Conservation (phyloP, 2,113 vertebrate species). For the Callorhinus ursinus region DNA sequence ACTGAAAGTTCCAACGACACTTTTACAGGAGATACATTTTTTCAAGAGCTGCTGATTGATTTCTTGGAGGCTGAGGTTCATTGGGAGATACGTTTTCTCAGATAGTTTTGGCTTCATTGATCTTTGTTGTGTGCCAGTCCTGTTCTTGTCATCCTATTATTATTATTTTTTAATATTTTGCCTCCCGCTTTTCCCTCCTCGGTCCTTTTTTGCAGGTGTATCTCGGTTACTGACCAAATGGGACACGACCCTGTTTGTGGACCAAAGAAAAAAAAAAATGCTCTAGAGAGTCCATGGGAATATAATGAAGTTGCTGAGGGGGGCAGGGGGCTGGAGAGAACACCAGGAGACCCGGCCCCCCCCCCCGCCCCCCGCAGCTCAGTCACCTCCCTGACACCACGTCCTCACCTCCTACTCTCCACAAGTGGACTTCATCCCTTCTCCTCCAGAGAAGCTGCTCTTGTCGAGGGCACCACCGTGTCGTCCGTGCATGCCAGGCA, state of each 20-base stretch:
- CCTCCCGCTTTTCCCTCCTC: background rate
- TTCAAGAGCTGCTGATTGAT: conserved; percentile 54
- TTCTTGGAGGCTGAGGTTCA: background rate
- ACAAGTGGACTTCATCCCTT: background rate
- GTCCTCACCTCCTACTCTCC: background rate
- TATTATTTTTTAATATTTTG: background rate
- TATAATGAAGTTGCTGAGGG: background rate
- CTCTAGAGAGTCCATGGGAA: background rate
- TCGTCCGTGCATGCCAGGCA: too few species aligned
- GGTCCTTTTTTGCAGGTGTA: background rate
- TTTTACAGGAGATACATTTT: conserved; percentile 54
- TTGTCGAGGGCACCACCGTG: background rate
- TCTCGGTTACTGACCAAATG: background rate
- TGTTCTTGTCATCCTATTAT: background rate
- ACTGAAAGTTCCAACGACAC: background rate
- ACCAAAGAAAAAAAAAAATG: background rate
- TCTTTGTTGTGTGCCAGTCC: background rate
- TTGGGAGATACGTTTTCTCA: background rate
- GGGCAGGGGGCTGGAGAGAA: too few species aligned
- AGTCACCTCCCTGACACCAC: background rate
- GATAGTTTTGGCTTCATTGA: background rate
- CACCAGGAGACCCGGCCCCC: background rate
- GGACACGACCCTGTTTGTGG: background rate
- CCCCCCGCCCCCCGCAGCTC: background rate
- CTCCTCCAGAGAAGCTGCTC: background rate